Evolutionary conservation across 2,888 invertebrate genomes (phyloP), one percentile per base, ranked within the genome.

Genomic region (Drosophila multiciliata): DNA sequence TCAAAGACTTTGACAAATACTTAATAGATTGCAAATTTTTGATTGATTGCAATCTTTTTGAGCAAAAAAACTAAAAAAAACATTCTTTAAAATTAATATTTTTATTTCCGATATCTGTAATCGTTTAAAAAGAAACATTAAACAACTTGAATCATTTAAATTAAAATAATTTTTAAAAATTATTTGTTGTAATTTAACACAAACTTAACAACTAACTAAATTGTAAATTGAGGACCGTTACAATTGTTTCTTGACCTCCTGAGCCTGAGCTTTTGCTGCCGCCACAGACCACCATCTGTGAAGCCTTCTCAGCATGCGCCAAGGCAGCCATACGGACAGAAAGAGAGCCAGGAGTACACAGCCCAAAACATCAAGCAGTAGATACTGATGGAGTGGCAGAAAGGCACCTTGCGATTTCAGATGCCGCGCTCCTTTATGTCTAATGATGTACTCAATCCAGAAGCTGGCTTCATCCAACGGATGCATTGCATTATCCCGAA

Each of bases 401-500:
- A 93, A 89, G 8, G 93, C 82, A 1, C 93, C 92, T 8, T 92
- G 83, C 0, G 93, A 93, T 66, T 93, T 93, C 33, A 94, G 80
- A 61, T 93, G 91, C 2, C 82, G 73, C 0, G 94, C 93, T 1
- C 93, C 93, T 5, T 92, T 90, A 75, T 94, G 92, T 49, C 93
- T 87, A 9, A 92, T 93, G 0, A 95, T 93, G 89, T 95, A 95
- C 87, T 95, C 95, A 40, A 95, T 94, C 95, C 95, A 95, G 89
- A 93, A 95, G 55, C 94, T 93, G 15, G 95, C 94, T 52, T 94
- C 94, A 3, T 95, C 94, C 83, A 95, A 84, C 2, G 95, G 94
- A 63, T 94, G 93, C 69, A 94, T 91, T 0, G 94, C 94, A 82
- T 94, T 94, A 82, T 95, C 95, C 40, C 93, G 92, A 88, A 94